Base-by-base conservation (phyloP, 2,797 vertebrate genomes). In the Darevskia nairensis region DNA sequence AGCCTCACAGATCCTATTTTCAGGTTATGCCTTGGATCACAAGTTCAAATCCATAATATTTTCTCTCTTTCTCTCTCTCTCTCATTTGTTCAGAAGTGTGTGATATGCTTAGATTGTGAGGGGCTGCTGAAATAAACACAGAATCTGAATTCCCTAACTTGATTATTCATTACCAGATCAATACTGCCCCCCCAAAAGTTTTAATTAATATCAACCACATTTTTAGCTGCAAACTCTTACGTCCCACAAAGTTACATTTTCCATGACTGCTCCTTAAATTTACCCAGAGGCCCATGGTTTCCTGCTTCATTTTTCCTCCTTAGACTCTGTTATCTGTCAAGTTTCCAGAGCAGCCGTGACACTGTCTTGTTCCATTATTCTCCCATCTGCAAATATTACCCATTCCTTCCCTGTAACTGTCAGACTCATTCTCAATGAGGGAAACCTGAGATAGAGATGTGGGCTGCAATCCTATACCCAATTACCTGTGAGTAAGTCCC, bases 161-260 rank as follows among this genome's bases (percentile, higher is more conserved):
- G 23, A 41, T 59, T 80, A 61, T 81, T 72, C 35, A 41, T 87
- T n/a, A 87, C 50, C 29, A 75, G 19, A 75, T 29, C 55, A 82
- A 76, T 76, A 66, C 82, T 87, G 80, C 41, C 86, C 64, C 39
- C 39, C 4, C 1, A 41, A 41, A 46, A 50, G 55, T 66, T 13
- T 66, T 76, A 61, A 74, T 87, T 81, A 76, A 64, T 87, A 66
- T 76, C 80, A 87, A 72, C 27, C 69, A 75, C 27, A 87, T 61
- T 68, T 61, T 75, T 87, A 82, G 27, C 23, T 76, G 71, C 21
- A 64, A 32, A 39, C 55, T 32, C 29, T n/a, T 66, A 19, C 64
- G 55, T 87, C 69, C 74, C 59, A 87, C n/a, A 46, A 8, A 39
- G 23, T 82, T 46, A 75, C 27, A 21, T 76, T 87, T 87, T 13